phyloP scores from a whole-genome alignment of 2,888 invertebrate species.

The Merodon equestris region DNA sequence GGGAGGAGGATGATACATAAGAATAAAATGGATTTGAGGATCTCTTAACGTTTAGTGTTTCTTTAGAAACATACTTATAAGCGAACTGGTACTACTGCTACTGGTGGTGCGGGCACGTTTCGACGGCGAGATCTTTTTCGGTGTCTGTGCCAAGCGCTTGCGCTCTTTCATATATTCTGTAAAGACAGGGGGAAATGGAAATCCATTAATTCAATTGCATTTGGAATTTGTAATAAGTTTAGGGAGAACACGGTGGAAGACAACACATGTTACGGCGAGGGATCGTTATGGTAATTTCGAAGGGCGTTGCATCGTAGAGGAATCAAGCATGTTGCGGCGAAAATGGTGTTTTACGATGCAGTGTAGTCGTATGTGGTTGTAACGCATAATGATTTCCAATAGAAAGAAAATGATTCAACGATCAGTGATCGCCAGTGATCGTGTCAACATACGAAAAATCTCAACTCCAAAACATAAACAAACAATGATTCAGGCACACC shows the following conservation, averaged over 20 bases:
- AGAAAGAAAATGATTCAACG: background rate
- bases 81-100: conserved; percentile 62
- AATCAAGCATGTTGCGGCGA: background rate
- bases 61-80: conserved; percentile 65
- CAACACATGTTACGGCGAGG: background rate
- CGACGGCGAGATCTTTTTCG: conserved; percentile 77
- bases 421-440: background rate
- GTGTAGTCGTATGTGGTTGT: too few species aligned
- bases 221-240: background rate
- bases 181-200: conserved; percentile 44
- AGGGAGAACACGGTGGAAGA: background rate
- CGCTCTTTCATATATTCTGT: conserved; percentile 79
- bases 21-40: conserved; percentile 10
- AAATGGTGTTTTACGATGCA: too few species aligned
- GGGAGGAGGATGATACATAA: background rate
- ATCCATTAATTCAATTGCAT: conserved; percentile 36
- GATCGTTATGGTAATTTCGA: conserved; percentile 20
- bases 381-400: background rate
- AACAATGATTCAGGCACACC: conserved; percentile 19
- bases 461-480: too few species aligned
- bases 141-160: conserved; percentile 77
- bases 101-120: conserved; percentile 77
- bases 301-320: background rate
- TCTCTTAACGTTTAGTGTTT: conserved; percentile 52
- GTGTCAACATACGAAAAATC: too few species aligned